A percentile compares a stretch with the other conserved stretches of the same genome.
These are phyloP conservation scores for Andrena camellia DNA, from an alignment of 2,888 invertebrate genomes.

Conservation along the genomic window DNA sequence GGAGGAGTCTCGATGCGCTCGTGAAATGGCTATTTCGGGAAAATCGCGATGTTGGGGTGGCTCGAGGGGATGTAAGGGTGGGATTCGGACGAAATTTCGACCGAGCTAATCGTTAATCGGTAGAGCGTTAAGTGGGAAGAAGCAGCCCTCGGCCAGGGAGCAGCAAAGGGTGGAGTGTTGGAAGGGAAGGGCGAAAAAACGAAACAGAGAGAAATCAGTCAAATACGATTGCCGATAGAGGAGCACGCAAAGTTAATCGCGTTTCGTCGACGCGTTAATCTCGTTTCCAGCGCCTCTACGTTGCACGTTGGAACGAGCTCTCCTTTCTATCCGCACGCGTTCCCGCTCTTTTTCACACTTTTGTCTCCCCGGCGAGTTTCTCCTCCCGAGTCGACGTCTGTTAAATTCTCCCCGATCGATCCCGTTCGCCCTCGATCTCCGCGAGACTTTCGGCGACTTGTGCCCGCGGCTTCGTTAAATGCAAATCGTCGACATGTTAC, in stretches of 20 bases:
- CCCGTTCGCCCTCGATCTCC: neutral
- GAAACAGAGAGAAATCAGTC: slow-evolving; percentile 14
- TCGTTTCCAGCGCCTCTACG: slow-evolving; percentile 50
- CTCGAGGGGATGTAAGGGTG: too few species aligned
- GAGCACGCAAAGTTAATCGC: slow-evolving; percentile 53
- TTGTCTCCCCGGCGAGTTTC: neutral
- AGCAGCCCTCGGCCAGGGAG: too few species aligned
- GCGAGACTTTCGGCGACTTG: too few species aligned
- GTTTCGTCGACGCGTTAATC: slow-evolving; percentile 64
- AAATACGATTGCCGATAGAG: slow-evolving; percentile 57
- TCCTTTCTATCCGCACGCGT: neutral
- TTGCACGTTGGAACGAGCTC: neutral
- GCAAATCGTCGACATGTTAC: slow-evolving; percentile 28
- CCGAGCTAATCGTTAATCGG: too few species aligned
- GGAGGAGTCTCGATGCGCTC: neutral
- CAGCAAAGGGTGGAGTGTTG: too few species aligned
- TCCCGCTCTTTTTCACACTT: neutral
- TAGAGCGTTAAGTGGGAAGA: too few species aligned
- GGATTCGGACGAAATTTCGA: too few species aligned
- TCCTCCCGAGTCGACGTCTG: too few species aligned
- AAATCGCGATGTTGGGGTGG: too few species aligned
- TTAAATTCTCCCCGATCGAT: too few species aligned
- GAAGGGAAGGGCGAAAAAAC: too few species aligned
- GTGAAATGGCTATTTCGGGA: neutral
- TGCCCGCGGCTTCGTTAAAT: slow-evolving; percentile 10